phyloP scores from a whole-genome alignment of 1,140 invertebrate genomes.

The Panagrolaimus sp. region DNA sequence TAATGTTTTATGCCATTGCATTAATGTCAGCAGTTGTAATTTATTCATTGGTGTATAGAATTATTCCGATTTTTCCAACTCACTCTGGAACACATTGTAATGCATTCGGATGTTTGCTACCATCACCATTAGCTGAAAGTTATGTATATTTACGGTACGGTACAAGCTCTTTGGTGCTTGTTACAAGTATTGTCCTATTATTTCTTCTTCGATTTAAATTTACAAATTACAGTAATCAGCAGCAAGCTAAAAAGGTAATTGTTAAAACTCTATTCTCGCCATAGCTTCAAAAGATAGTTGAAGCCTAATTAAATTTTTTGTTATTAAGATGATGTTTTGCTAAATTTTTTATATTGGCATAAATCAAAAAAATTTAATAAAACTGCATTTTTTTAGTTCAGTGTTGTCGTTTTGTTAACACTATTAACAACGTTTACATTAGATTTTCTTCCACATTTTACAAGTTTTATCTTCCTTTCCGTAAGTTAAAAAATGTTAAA shows the following conservation, averaged over 20 bases:
- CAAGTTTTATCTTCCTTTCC: not conserved
- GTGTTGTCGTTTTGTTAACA: not conserved
- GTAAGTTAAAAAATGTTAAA: not conserved
- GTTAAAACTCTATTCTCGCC: no score
- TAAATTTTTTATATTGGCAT: not conserved
- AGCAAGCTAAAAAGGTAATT: no score
- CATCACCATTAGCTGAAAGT: not conserved
- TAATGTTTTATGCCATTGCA: not conserved
- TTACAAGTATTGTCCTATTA: not conserved
- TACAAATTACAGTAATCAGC: no score
- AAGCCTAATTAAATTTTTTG: not conserved
- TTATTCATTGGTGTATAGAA: not conserved
- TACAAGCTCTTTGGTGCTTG: not conserved
- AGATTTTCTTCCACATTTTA: not conserved
- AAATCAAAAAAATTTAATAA: not conserved
- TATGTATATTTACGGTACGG: not conserved
- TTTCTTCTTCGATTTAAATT: no score
- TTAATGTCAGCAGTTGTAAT: not conserved
- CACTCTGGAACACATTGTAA: not conserved
- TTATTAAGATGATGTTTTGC: not conserved
- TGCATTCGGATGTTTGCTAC: not conserved
- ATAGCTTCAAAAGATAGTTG: no score
- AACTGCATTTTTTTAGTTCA: not conserved
- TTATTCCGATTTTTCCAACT: not conserved
- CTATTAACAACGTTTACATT: not conserved